Base-by-base conservation (phyloP, 2,797 vertebrate species). In the Mastacembelus armatus region DNA sequence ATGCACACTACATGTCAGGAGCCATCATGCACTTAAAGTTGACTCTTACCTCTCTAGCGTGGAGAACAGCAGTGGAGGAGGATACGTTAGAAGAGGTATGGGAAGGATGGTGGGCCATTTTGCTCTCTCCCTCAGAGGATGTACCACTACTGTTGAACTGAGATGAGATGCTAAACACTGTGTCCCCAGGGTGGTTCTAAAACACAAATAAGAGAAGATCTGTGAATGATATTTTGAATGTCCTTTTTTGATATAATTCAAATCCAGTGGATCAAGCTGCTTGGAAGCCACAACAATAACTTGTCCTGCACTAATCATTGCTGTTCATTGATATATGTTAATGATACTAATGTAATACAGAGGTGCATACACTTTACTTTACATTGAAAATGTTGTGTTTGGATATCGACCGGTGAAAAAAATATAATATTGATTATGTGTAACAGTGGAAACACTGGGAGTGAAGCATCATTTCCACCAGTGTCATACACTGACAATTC, bases 81-180 rank as follows among this genome's bases (percentile, higher is more conserved):
- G 59, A 52, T 10, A 19, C 4, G 51, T 64, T 44, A 7, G 70
- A 54, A 30, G 65, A 68, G 38, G 7, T 39, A 1, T 33, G 32
- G 18, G 65, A 47, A 29, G 55, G 18, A 7, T 1, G 1, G 5
- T 60, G 66, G 22, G 39, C 66, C 35, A 52, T 64, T 52, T 75
- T 48, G 1, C 63, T 57, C 33, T 81, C 43, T 27, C 72, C 79
- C 55, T 22, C 42, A 27, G 69, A 60, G 43, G 73, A 45, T 3
- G 50, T 11, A 3, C 9, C 2, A 8, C 51, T 52, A 39, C 56
- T 49, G 66, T 24, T 74, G 38, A 87, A 90, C 75, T 84, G 85
- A 40, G 91, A 92, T 16, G 90, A 87, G 64, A 93, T 54, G 32
- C 88, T 93, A 66, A 92, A 94, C 52, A 93, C 88, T 0, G 85